phyloP scores from a whole-genome alignment of 2,113 vertebrate genomes.

The Protomyctophum bolini region DNA sequence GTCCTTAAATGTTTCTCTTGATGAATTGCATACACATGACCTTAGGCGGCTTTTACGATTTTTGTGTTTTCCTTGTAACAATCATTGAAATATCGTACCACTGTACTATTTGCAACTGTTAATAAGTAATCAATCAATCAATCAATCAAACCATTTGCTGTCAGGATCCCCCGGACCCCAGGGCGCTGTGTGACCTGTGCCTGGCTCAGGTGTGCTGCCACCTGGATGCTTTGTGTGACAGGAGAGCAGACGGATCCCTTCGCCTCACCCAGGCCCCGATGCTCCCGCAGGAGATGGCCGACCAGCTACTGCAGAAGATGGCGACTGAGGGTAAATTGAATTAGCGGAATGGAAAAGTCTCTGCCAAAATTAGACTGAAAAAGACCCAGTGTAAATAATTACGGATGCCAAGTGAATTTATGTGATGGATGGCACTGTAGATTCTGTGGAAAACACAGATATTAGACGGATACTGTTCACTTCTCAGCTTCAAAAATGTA shows the following conservation, averaged over 20 bases:
- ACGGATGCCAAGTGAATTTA: neutral
- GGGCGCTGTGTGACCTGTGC: slow-evolving; percentile 87
- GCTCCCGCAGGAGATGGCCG: slow-evolving; percentile 92
- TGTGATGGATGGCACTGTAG: neutral
- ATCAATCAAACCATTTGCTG: neutral
- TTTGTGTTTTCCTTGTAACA: neutral
- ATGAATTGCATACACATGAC: too few relatives aligned
- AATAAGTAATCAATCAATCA: neutral
- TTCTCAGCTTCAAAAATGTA: too few relatives aligned
- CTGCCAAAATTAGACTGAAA: neutral
- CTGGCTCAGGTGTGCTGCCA: slow-evolving; percentile 87
- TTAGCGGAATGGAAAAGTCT: slow-evolving; percentile 3
- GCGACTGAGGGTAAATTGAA: slow-evolving; percentile 84
- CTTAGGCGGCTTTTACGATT: neutral
- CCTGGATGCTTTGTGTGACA: slow-evolving; percentile 87
- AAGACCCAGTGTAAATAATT: neutral
- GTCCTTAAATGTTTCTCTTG: too few relatives aligned
- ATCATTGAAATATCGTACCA: too few relatives aligned
- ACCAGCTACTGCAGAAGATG: slow-evolving; percentile 89
- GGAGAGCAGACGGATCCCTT: slow-evolving; percentile 86
- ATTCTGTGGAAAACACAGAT: too few relatives aligned
- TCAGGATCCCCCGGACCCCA: slow-evolving; percentile 87
- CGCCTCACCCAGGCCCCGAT: slow-evolving; percentile 85
- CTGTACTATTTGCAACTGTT: neutral
- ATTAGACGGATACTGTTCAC: too few relatives aligned